These are phyloP conservation scores for Lepus timidus DNA, from an alignment of 2,113 vertebrate genomes.

Conservation along the genomic window DNA sequence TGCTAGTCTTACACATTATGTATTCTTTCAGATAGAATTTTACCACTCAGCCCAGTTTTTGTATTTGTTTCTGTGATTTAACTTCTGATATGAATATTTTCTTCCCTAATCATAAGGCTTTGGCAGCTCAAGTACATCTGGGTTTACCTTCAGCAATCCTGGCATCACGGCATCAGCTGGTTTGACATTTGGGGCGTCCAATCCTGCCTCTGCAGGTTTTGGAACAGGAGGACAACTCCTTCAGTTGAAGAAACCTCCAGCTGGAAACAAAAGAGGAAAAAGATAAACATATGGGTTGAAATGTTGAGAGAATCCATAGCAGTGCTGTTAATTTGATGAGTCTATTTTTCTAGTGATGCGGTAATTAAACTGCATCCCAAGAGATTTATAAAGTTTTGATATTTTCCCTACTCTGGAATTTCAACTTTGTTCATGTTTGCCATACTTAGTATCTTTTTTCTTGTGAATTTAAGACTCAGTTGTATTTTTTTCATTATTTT, in stretches of 20 bases:
- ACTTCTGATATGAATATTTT: slow-evolving; percentile 84
- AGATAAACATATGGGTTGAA: slow-evolving; percentile 91
- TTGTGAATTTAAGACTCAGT: slow-evolving; percentile 86
- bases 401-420: slow-evolving; percentile 87
- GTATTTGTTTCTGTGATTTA: slow-evolving; percentile 71
- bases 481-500: slow-evolving; percentile 85
- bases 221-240: slow-evolving; percentile 93
- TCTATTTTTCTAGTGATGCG: slow-evolving; percentile 92
- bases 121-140: slow-evolving; percentile 95
- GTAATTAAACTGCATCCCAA: slow-evolving; percentile 85
- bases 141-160: slow-evolving; percentile 99
- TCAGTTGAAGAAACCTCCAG: slow-evolving; percentile 99
- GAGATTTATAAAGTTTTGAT: slow-evolving; percentile 91
- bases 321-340: slow-evolving; percentile 84
- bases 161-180: slow-evolving; percentile 98
- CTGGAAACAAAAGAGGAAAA: slow-evolving; percentile 99
- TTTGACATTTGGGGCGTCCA: slow-evolving; percentile 98
- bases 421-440: slow-evolving; percentile 77
- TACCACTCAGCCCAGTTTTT: slow-evolving; percentile 21
- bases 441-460: slow-evolving; percentile 86
- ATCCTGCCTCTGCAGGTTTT: slow-evolving; percentile 93
- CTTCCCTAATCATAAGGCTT: slow-evolving; percentile 92
- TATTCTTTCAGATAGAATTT: slow-evolving; percentile 62
- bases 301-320: slow-evolving; percentile 73
- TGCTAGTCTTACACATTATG: slow-evolving; percentile 22